Evolutionary conservation across 2,113 vertebrate genomes (phyloP).

Genomic region (Riparia riparia): DNA sequence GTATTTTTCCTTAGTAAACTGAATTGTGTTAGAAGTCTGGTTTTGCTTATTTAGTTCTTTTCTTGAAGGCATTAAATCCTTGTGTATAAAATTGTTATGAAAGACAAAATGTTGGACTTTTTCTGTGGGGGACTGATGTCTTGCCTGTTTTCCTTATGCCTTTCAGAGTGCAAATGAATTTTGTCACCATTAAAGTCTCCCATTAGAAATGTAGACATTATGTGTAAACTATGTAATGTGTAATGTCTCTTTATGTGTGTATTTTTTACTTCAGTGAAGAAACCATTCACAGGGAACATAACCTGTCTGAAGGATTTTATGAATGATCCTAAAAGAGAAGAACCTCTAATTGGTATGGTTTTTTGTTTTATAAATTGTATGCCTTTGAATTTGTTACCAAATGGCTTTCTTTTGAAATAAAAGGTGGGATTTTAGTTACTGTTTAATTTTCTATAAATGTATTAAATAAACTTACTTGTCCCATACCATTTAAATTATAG

Average conservation of each 20-base stretch:
- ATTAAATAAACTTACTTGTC: not conserved
- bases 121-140: not conserved
- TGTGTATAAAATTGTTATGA: not conserved
- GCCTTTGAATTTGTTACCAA: not conserved
- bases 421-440: not conserved
- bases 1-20: not conserved
- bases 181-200: not conserved
- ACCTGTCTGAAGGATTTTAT: conserved; percentile 63
- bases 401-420: not conserved
- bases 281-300: not conserved
- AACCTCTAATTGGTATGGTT: conserved; percentile 57
- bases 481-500: not conserved
- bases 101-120: not conserved
- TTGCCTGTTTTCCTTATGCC: not conserved
- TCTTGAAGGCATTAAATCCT: not conserved
- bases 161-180: not conserved
- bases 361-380: not conserved
- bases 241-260: not conserved
- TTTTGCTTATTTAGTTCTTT: not conserved
- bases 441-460: not conserved
- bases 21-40: not conserved
- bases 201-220: not conserved
- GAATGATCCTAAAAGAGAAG: conserved; percentile 62
- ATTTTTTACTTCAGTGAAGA: conserved; percentile 34
- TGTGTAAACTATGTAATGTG: not conserved